Evolutionary conservation across 2,797 vertebrate species (phyloP).

Genomic region (Melanotaenia pygmaea): DNA sequence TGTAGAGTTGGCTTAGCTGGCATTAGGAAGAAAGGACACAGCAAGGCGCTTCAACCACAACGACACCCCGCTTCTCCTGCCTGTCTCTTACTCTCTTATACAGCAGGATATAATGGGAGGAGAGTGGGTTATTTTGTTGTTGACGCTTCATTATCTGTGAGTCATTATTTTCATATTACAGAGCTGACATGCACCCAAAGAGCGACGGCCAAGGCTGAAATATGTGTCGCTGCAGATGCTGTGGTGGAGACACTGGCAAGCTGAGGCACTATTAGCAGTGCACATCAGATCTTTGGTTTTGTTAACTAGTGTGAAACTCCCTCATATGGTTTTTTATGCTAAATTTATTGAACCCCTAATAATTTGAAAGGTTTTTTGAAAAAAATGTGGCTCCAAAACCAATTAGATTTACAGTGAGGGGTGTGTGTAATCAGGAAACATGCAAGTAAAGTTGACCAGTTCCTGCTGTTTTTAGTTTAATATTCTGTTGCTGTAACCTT

Average conservation of each 20-base stretch:
- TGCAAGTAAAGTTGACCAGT: constrained; percentile 39
- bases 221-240: constrained; percentile 15
- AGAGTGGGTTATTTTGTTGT: constrained; percentile 6
- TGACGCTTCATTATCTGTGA: constrained; percentile 5
- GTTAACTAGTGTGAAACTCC: constrained; percentile 49
- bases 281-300: constrained; percentile 41
- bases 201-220: not conserved
- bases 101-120: constrained; percentile 4
- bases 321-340: constrained; percentile 43
- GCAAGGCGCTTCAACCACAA: constrained; percentile 58
- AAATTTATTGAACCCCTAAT: constrained; percentile 56
- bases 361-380: constrained; percentile 47
- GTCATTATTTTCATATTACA: constrained; percentile 4
- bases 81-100: constrained; percentile 26
- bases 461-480: constrained; percentile 36
- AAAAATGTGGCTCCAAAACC: constrained; percentile 49
- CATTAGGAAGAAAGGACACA: constrained; percentile 61
- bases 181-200: constrained; percentile 8
- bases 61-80: constrained; percentile 35
- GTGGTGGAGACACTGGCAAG: constrained; percentile 17
- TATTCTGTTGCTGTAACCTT: constrained; percentile 61
- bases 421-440: constrained; percentile 50
- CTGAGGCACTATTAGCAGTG: constrained; percentile 10
- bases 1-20: constrained; percentile 35
- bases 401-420: constrained; percentile 55